Base-by-base conservation (phyloP, 35 echinoderm and acorn worm species). In the Acanthaster planci region DNA sequence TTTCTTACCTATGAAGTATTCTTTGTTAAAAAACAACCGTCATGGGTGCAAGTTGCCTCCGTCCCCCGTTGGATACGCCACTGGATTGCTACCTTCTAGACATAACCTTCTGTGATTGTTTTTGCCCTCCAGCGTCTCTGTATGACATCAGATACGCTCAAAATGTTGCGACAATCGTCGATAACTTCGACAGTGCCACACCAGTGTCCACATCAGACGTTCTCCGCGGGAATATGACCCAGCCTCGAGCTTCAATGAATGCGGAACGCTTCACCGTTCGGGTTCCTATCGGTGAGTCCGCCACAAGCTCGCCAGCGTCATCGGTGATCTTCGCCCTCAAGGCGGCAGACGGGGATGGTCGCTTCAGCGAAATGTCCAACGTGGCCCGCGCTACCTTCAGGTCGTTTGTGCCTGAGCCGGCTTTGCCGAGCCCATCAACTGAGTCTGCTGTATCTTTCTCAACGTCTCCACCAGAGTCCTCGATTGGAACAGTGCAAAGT, bases 181-280 rank as follows among this genome's bases (percentile, higher is more conserved):
- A 72, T 26, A 72, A 72, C 15, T 72, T 72, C 23, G 64, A 72
- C 26, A 10, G 3, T 3, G 64, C 64, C 26, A 12, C 8, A 23
- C 30, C 64, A 10, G 34, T 72, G 34, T 31, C 30, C 14, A 8
- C 22, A 14, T 15, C 34, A 14, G 64, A 72, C 14, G 26, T 72
- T 34, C 26, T 72, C 18, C 1, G 30, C 14, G 88, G 88, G 32
- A 55, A 90, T 54, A 22, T 85, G 17, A 58, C 10, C 21, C 54
- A 39, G 23, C 88, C 88, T 14, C 60, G 55, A 30, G 21, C 18
- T 72, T 19, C 64, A 72, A 72, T 72, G 64, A 72, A 34, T 26
- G 30, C 23, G 30, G 64, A 72, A 34, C 26, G 26, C 5, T 72
- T 23, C 64, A 72, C 15, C 64, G 30, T 72, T 0, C 64, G 64